phyloP scores from a whole-genome alignment of 2,113 vertebrate genomes.

The Psilopogon haemacephalus region DNA sequence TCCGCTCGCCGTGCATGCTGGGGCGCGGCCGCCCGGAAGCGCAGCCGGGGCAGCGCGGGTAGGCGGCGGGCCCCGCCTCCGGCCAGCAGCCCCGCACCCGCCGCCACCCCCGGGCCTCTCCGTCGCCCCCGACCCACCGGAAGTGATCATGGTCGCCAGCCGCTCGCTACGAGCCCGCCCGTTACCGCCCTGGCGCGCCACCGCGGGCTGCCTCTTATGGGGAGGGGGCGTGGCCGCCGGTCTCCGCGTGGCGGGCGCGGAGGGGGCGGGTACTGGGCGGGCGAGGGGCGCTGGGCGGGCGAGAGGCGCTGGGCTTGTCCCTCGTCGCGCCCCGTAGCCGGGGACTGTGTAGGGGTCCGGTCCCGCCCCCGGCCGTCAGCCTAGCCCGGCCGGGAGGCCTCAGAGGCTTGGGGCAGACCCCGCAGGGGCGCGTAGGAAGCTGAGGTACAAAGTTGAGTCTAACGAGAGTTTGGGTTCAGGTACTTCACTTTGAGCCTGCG shows the following conservation, averaged over 20 bases:
- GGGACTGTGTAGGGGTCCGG: neutral
- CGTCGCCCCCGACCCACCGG: neutral
- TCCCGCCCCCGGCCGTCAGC: neutral
- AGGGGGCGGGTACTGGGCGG: no score
- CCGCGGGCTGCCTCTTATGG: neutral
- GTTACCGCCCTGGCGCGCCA: neutral
- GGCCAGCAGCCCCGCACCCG: rapidly evolving
- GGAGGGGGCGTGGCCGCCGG: neutral
- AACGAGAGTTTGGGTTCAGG: rapidly evolving
- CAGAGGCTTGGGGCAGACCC: neutral
- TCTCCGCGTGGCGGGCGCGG: neutral
- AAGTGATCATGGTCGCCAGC: neutral
- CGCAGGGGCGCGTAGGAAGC: neutral
- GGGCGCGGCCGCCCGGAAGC: constrained; percentile 44
- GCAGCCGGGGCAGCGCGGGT: neutral
- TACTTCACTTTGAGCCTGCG: neutral
- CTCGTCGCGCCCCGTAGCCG: neutral
- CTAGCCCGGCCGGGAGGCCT: no score
- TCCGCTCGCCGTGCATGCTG: constrained; percentile 63
- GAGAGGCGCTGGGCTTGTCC: neutral
- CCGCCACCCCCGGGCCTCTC: neutral
- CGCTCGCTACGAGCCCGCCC: neutral
- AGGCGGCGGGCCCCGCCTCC: neutral
- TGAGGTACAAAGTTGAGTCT: rapidly evolving
- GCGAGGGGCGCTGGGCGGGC: neutral